phyloP scores from a whole-genome alignment of 2,113 vertebrate species.

The Notothenia rossii region DNA sequence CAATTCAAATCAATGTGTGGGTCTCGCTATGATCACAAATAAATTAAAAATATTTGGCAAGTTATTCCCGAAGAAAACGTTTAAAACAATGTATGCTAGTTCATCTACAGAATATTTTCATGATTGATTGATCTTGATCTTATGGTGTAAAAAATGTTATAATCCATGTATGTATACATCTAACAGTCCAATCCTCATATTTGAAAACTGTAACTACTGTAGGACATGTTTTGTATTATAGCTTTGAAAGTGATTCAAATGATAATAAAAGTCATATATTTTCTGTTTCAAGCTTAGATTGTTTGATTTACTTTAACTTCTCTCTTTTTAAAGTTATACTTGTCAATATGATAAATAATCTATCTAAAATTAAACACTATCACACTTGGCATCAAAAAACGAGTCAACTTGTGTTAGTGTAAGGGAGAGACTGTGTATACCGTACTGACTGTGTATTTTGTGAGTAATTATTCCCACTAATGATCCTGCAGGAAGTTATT shows the following conservation, averaged over 20 bases:
- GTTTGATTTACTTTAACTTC: neutral
- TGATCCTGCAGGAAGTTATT: constrained; percentile 65
- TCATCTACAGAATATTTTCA: neutral
- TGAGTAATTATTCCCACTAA: constrained; percentile 25
- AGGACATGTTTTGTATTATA: neutral
- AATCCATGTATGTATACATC: too few relatives aligned
- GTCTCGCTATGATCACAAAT: constrained; percentile 46
- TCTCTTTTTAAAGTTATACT: neutral
- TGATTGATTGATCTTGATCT: neutral
- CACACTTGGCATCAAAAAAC: neutral
- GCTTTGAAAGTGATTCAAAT: neutral
- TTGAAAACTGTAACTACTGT: too few relatives aligned
- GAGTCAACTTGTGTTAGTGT: neutral
- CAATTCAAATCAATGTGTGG: constrained; percentile 55
- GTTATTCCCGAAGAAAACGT: too few relatives aligned
- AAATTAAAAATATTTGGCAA: neutral
- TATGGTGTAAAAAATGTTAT: too few relatives aligned
- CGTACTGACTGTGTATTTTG: neutral
- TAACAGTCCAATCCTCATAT: too few relatives aligned
- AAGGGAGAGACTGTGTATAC: neutral
- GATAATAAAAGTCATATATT: neutral
- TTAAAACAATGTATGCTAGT: neutral
- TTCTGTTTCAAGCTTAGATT: neutral
- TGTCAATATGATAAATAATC: neutral
- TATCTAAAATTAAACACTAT: neutral